Percentiles rank a stretch among this genome's conserved stretches.
Conservation (phyloP, 1,140 invertebrate genomes). For the Bombus polaris region DNA sequence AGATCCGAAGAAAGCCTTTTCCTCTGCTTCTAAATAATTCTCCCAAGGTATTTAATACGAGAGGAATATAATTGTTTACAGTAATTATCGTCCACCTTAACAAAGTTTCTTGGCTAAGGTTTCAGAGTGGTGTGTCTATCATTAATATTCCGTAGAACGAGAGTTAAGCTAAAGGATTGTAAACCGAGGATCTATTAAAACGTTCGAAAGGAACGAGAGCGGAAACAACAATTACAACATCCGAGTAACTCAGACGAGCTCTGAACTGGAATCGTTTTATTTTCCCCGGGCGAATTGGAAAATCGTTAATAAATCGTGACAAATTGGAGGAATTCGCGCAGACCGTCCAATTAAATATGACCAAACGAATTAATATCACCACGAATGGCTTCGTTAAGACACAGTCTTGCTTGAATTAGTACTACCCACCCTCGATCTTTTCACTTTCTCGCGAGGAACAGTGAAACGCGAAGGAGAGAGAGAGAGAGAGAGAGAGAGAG, state of each 20-base stretch:
- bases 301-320: conserved; percentile 38
- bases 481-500: background rate
- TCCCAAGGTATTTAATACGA: conserved; percentile 5
- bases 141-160: background rate
- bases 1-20: background rate
- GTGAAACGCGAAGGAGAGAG: too few species aligned
- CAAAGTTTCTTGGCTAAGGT: background rate
- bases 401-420: conserved; percentile 10
- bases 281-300: background rate
- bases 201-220: too few species aligned
- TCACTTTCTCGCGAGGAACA: background rate
- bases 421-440: background rate
- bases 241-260: too few species aligned
- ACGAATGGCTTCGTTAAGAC: conserved; percentile 39
- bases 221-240: background rate
- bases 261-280: too few species aligned
- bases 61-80: conserved; percentile 23
- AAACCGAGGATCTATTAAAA: background rate
- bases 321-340: background rate
- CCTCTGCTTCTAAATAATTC: background rate
- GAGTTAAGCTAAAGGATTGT: background rate
- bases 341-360: conserved; percentile 27
- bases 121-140: background rate
- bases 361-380: conserved; percentile 34
- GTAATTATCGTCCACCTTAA: conserved; percentile 12